Evolutionary conservation across 2,888 invertebrate species (phyloP).

Genomic region (Rhopalosiphum nymphaeae): DNA sequence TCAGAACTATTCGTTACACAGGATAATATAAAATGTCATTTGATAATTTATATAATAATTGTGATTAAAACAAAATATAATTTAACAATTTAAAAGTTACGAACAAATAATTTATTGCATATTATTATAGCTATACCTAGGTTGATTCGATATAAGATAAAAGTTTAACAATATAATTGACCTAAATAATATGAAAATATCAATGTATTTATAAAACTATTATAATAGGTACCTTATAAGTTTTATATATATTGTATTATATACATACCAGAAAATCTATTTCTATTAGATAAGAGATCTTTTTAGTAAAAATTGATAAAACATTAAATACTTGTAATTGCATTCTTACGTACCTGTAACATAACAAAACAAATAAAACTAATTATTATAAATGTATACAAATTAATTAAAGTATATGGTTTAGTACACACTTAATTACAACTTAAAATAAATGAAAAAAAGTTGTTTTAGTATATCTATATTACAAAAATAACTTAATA

Average conservation of each 20-base stretch:
- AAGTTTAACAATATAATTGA: neutral
- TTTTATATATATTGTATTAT: neutral
- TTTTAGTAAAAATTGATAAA: too few species aligned
- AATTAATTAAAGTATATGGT: neutral
- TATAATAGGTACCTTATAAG: neutral
- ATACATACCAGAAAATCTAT: neutral
- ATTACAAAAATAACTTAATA: neutral
- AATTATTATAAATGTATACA: neutral
- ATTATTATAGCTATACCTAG: neutral
- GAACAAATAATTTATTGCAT: neutral
- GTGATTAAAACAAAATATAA: neutral
- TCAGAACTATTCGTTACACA: neutral
- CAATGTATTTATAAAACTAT: neutral
- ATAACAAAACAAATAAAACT: slow-evolving; percentile 28
- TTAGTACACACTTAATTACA: neutral
- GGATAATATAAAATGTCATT: neutral
- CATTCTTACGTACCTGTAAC: slow-evolving; percentile 32
- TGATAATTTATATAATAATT: too few species aligned
- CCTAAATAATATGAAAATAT: neutral
- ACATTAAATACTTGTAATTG: neutral
- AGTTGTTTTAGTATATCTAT: neutral
- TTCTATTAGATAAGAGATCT: neutral
- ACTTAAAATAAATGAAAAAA: neutral
- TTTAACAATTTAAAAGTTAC: neutral
- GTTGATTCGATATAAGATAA: neutral